phyloP scores from a whole-genome alignment of 2,888 invertebrate species.

The Phorcus lineatus region DNA sequence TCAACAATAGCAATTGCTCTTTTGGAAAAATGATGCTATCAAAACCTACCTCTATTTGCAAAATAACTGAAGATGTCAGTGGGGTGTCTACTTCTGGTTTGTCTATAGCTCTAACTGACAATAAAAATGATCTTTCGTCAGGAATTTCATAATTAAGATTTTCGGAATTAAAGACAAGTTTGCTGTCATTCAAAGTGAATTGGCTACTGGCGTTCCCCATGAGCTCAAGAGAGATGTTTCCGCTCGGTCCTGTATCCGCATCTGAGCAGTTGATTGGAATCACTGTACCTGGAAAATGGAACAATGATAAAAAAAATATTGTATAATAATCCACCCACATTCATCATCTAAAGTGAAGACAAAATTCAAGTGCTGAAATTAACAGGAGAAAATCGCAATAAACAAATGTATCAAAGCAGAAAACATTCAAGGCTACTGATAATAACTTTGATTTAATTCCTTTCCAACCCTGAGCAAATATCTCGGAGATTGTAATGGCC shows the following conservation, averaged over 20 bases:
- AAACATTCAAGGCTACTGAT: too few species aligned
- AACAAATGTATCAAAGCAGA: too few species aligned
- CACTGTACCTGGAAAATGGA: neutral
- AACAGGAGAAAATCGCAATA: too few species aligned
- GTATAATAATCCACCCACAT: too few species aligned
- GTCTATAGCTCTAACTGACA: neutral
- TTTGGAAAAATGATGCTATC: too few species aligned
- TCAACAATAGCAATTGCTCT: too few species aligned
- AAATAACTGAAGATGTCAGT: neutral
- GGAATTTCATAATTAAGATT: neutral
- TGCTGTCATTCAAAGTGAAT: neutral
- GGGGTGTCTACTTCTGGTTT: neutral
- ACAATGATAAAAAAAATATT: too few species aligned
- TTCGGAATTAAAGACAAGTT: neutral
- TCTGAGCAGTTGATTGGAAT: neutral
- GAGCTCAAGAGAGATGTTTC: neutral
- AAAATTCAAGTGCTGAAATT: too few species aligned
- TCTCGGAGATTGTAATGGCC: too few species aligned
- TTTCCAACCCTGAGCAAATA: too few species aligned
- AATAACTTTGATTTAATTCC: too few species aligned
- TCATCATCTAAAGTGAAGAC: too few species aligned
- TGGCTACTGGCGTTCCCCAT: neutral
- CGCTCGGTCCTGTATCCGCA: neutral
- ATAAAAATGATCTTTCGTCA: neutral
- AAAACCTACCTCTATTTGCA: neutral